Evolutionary conservation across 2,797 vertebrate species (phyloP), one percentile per base, ranked within the genome.

Genomic region (Molossus molossus): DNA sequence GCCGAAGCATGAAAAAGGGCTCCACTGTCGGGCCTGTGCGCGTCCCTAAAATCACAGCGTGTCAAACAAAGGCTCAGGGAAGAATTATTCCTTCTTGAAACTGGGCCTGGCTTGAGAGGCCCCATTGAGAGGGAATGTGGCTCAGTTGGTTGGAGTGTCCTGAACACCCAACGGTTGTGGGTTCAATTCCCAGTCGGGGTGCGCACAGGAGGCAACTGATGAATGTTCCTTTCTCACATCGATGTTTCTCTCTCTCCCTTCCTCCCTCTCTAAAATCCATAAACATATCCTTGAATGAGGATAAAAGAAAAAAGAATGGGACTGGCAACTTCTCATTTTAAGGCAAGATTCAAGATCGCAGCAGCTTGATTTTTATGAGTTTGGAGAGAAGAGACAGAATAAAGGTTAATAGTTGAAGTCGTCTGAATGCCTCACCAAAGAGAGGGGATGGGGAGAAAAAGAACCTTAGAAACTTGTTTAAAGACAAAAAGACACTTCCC

Each of bases 321-420:
- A 64, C 27, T 55, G 29, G n/a, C 25, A 3, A 23, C 57, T 85
- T 62, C 33, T 64, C 50, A 86, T 53, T 57, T 65, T 83, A 73
- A 93, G 45, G 7, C 14, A 65, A 69, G 18, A 77, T 40, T 58
- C 18, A 37, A 76, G 89, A 57, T 10, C 29, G 15, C 14, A 60
- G 79, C 65, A 8, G 23, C 69, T 88, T 62, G 18, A 23, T 29
- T 23, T 79, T 55, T 65, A 57, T 86, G 15, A 83, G n/a, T 87
- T 70, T 55, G 62, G 23, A 88, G 53, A 90, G 60, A 62, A 89
- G 29, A 95, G 65, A 80, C 14, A 82, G 73, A 60, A 86, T 65
- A 69, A 73, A 37, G 23, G 53, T 48, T 73, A 73, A 65, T 37
- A 50, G 69, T 57, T 70, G 90, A 76, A 87, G 82, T 72, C 69